phyloP scores from a whole-genome alignment of 2,888 invertebrate genomes.

The Leuctra nigra region DNA sequence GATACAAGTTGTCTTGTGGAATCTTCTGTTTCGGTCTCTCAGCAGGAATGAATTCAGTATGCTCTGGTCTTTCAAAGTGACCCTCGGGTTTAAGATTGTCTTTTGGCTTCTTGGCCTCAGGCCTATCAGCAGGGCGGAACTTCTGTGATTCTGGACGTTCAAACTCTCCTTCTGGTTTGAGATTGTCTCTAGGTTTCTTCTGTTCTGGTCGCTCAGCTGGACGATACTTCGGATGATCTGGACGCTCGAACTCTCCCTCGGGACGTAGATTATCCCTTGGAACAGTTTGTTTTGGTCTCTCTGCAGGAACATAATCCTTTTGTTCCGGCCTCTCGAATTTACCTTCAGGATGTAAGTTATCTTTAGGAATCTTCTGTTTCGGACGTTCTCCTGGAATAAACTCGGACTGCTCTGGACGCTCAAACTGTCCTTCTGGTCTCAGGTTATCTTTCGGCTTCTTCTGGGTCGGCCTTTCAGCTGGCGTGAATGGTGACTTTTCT shows the following conservation, averaged over 20 bases:
- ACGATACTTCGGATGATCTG: slow-evolving; percentile 27
- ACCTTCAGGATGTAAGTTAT: slow-evolving; percentile 33
- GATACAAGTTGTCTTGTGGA: slow-evolving; percentile 36
- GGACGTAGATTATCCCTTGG: slow-evolving; percentile 45
- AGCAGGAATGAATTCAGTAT: slow-evolving; percentile 29
- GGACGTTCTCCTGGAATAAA: slow-evolving; percentile 43
- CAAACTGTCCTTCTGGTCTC: slow-evolving; percentile 32
- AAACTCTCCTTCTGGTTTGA: slow-evolving; percentile 44
- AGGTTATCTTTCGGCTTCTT: slow-evolving; percentile 25
- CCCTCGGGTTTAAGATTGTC: slow-evolving; percentile 47
- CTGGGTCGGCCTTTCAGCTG: neutral
- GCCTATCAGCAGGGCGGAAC: slow-evolving; percentile 51
- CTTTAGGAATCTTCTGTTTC: slow-evolving; percentile 30
- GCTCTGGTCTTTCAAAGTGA: slow-evolving; percentile 38
- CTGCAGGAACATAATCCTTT: slow-evolving; percentile 40
- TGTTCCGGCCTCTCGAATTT: slow-evolving; percentile 35
- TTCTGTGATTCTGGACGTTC: slow-evolving; percentile 35
- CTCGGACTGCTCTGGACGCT: slow-evolving; percentile 38
- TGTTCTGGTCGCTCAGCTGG: slow-evolving; percentile 37
- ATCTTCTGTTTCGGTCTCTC: slow-evolving; percentile 29
- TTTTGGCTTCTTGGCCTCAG: slow-evolving; percentile 52
- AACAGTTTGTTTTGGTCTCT: slow-evolving; percentile 42
- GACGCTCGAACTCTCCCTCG: slow-evolving; percentile 45
- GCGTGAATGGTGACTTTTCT: neutral
- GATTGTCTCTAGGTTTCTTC: slow-evolving; percentile 30